Evolutionary conservation across 2,888 invertebrate species (phyloP).

Genomic region (Malacosoma neustria): DNA sequence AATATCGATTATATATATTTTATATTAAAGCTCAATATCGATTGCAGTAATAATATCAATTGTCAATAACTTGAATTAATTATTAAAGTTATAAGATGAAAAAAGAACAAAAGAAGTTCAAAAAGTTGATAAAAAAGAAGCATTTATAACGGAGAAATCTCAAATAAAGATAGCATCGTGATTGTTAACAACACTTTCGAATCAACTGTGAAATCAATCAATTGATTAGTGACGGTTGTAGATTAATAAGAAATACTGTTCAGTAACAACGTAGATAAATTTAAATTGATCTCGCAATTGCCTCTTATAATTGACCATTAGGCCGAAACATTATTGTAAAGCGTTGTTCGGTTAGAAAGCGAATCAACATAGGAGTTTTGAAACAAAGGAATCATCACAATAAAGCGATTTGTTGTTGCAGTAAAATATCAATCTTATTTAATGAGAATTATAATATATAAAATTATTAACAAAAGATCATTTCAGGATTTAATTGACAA

Average conservation of each 20-base stretch:
- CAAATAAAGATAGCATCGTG: constrained; percentile 20
- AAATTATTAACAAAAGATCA: too few species aligned
- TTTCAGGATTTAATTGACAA: too few species aligned
- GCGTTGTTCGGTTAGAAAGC: neutral
- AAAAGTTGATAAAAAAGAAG: neutral
- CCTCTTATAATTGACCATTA: neutral
- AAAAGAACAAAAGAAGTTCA: neutral
- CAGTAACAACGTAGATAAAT: constrained; percentile 23
- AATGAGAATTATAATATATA: too few species aligned
- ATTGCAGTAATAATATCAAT: too few species aligned
- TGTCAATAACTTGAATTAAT: too few species aligned
- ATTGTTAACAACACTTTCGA: constrained; percentile 25
- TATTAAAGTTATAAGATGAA: neutral
- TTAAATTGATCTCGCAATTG: constrained; percentile 21
- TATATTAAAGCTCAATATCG: too few species aligned
- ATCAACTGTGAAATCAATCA: constrained; percentile 37
- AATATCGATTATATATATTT: too few species aligned
- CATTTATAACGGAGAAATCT: constrained; percentile 25
- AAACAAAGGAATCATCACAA: neutral
- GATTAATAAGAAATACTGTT: constrained; percentile 20
- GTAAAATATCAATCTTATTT: too few species aligned
- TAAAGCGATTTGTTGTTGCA: neutral
- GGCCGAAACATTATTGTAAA: neutral
- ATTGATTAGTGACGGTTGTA: constrained; percentile 27
- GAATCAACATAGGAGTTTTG: neutral